Percentiles rank a stretch among this genome's conserved stretches.
Evolutionary conservation across 2,113 vertebrate species (phyloP).

Genomic region (Thamnaconus septentrionalis): DNA sequence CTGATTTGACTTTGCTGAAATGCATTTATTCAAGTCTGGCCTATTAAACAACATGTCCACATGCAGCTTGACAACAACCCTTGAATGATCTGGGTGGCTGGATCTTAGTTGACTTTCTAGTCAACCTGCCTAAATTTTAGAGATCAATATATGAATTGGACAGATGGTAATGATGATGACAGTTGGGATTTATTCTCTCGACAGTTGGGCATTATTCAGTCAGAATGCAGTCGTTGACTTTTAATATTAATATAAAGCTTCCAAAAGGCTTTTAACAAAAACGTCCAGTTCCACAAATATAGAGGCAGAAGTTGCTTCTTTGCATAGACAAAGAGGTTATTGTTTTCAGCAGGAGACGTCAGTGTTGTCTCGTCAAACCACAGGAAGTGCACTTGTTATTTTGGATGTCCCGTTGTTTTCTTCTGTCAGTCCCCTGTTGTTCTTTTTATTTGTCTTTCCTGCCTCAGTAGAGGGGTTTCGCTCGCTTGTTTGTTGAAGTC

Average conservation of each 20-base stretch:
- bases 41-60: too few species aligned
- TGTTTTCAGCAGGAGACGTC: constrained; percentile 1
- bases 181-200: too few species aligned
- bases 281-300: not conserved
- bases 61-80: too few species aligned
- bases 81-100: too few species aligned
- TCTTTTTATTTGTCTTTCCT: constrained; percentile 3
- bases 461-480: not conserved
- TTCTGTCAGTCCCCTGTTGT: not conserved
- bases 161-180: too few species aligned
- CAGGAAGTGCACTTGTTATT: constrained; percentile 11
- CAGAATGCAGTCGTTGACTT: too few species aligned
- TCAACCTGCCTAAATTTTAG: too few species aligned
- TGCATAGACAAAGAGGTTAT: constrained; percentile 1
- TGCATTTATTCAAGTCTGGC: too few species aligned
- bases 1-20: not conserved
- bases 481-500: constrained; percentile 6
- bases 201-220: too few species aligned
- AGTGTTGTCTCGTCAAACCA: not conserved
- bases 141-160: too few species aligned
- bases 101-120: too few species aligned
- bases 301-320: not conserved
- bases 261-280: not conserved
- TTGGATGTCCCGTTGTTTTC: constrained; percentile 4
- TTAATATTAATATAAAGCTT: too few species aligned